A percentile compares a stretch with the other conserved stretches of the same genome.
Evolutionary conservation across 2,797 vertebrate genomes (phyloP).

Genomic region (Malurus splendens): DNA sequence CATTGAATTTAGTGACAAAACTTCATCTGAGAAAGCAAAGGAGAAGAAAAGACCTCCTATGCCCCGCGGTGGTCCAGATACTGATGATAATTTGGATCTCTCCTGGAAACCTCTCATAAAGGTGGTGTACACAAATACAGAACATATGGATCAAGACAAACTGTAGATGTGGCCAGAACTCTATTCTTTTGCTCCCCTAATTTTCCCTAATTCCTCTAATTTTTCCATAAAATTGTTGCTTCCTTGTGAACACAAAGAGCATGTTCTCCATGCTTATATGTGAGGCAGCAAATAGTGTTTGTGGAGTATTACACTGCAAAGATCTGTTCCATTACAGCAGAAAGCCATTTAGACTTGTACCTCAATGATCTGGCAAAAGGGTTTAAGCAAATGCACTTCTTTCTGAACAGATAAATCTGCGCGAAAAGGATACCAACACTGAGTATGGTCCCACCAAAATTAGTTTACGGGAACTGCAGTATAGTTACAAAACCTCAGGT

Average conservation of each 20-base stretch:
- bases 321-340: neutral
- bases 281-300: neutral
- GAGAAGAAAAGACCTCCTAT: slow-evolving; percentile 62
- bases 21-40: slow-evolving; percentile 56
- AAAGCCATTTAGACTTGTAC: neutral
- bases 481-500: slow-evolving; percentile 64
- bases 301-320: neutral
- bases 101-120: slow-evolving; percentile 85
- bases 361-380: neutral
- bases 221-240: neutral
- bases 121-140: slow-evolving; percentile 61
- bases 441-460: slow-evolving; percentile 81
- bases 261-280: neutral
- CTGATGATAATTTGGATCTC: slow-evolving; percentile 81
- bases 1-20: slow-evolving; percentile 20
- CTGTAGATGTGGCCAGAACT: neutral
- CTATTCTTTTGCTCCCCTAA: neutral
- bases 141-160: neutral
- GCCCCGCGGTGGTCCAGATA: slow-evolving; percentile 63
- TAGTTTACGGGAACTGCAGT: slow-evolving; percentile 70
- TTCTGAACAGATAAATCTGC: slow-evolving; percentile 75
- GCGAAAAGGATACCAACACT: slow-evolving; percentile 66
- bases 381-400: neutral
- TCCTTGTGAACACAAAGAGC: neutral
- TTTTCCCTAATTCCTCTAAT: neutral